Evolutionary conservation across 2,797 vertebrate genomes (phyloP), one percentile per base, ranked within the genome.

Genomic region (Protosalanx chinensis): DNA sequence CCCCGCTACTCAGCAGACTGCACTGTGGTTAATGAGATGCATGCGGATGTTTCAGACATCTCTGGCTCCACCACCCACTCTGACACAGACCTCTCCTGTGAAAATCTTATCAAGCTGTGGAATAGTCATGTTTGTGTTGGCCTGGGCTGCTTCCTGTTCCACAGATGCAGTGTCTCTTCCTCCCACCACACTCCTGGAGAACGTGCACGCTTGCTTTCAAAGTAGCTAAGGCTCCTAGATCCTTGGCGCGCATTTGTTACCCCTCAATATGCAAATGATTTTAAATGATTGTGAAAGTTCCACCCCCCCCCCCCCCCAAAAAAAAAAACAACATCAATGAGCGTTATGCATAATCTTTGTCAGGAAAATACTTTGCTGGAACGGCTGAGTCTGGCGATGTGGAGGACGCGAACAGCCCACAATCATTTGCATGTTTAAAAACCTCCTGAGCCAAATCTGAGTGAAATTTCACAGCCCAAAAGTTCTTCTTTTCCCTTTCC

Each of bases 91-190:
- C 30, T 73, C 74, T 75, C 64, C 57, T 76, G 61, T 75, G 70
- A 35, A 86, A 88, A 84, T 86, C 67, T 81, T 78, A 20, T 64
- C n/a, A n/a, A 16, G 79, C 70, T 82, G 84, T 81, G 71, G 53
- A 77, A 73, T 59, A 84, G 70, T 83, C 80, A 85, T 56, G 81
- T 78, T 83, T 77, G 79, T 85, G 78, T 81, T 77, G 63, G 63
- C 67, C 84, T 84, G 80, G 83, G 81, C 69, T 71, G 72, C 83
- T 85, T 78, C 77, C 72, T 71, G 79, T 71, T 81, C 82, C 88
- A 84, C 86, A 88, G 85, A 91, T 90, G 75, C 77, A 83, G 80
- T 86, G 5, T 53, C 4, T 84, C 74, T 82, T 79, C 41, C 82
- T 76, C 72, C 86, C 80, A 73, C 83, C 82, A 82, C 88, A 78